Evolutionary conservation across 2,797 vertebrate genomes (phyloP).

Genomic region (Eulemur albifrons): DNA sequence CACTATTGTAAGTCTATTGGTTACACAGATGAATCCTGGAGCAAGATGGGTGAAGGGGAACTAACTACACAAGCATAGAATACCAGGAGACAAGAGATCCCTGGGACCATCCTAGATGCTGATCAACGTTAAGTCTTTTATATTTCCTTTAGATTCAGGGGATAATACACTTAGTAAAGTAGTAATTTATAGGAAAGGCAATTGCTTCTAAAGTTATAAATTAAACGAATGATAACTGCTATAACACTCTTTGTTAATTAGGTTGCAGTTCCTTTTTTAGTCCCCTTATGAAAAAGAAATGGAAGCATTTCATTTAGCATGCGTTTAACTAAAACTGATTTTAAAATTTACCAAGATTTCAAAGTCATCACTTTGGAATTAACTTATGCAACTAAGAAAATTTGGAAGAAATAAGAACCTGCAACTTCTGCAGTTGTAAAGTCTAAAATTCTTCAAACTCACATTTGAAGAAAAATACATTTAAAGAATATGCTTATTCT

Average conservation of each 20-base stretch:
- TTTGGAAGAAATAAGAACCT: background rate
- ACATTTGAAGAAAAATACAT: background rate
- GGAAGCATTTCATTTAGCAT: background rate
- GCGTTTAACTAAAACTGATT: background rate
- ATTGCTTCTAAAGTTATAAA: background rate
- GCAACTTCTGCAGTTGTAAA: background rate
- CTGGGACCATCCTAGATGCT: background rate
- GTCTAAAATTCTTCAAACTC: slow-evolving; percentile 6
- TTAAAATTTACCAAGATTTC: background rate
- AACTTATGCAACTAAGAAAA: background rate
- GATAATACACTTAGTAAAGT: background rate
- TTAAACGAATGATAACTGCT: background rate
- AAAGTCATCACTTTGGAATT: background rate
- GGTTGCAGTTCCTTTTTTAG: background rate
- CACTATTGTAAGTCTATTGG: background rate
- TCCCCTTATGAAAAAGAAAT: background rate
- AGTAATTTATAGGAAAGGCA: background rate
- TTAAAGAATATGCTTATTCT: background rate
- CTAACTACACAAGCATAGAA: background rate
- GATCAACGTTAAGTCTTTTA: background rate
- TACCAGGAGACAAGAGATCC: background rate
- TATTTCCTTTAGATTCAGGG: background rate
- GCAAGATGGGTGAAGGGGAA: background rate
- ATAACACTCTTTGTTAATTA: background rate
- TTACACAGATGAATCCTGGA: background rate